Conservation (phyloP, 2,113 vertebrate genomes). For the Pseudolaguvia tuberculata region DNA sequence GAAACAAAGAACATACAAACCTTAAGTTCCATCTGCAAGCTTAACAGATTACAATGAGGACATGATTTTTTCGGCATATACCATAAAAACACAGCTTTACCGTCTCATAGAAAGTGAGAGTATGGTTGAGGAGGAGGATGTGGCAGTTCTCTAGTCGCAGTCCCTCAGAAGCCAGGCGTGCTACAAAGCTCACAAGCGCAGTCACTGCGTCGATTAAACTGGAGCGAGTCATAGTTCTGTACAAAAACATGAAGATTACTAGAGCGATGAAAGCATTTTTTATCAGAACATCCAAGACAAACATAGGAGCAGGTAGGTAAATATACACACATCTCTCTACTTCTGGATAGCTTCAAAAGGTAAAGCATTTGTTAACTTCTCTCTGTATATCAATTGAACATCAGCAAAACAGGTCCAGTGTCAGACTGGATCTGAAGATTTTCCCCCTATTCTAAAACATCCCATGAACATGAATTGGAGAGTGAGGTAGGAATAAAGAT, state of each 20-base stretch:
- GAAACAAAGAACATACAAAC: background rate
- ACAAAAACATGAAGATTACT: constrained; percentile 29
- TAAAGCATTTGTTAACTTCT: too few relatives aligned
- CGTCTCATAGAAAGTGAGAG: constrained; percentile 86
- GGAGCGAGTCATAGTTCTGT: constrained; percentile 78
- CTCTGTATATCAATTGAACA: too few relatives aligned
- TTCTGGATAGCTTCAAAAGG: constrained; percentile 6
- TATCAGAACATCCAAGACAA: constrained; percentile 22
- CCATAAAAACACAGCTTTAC: constrained; percentile 60
- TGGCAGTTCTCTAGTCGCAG: constrained; percentile 75
- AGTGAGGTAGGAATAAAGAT: background rate
- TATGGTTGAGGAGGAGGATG: constrained; percentile 77
- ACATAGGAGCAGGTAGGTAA: constrained; percentile 29
- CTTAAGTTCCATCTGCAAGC: background rate
- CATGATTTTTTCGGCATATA: background rate
- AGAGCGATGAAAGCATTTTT: constrained; percentile 27
- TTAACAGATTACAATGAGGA: background rate
- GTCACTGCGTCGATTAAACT: constrained; percentile 71
- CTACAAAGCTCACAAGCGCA: constrained; percentile 80
- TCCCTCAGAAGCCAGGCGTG: constrained; percentile 69
- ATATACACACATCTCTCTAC: constrained; percentile 19
- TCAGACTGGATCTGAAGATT: background rate
- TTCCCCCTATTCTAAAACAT: background rate
- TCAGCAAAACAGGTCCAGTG: background rate
- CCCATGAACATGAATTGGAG: background rate